Percentiles rank a stretch among this genome's conserved stretches.
phyloP scores from a whole-genome alignment of 35 echinoderm and acorn worm genomes.

The Ophiothrix spiculata region DNA sequence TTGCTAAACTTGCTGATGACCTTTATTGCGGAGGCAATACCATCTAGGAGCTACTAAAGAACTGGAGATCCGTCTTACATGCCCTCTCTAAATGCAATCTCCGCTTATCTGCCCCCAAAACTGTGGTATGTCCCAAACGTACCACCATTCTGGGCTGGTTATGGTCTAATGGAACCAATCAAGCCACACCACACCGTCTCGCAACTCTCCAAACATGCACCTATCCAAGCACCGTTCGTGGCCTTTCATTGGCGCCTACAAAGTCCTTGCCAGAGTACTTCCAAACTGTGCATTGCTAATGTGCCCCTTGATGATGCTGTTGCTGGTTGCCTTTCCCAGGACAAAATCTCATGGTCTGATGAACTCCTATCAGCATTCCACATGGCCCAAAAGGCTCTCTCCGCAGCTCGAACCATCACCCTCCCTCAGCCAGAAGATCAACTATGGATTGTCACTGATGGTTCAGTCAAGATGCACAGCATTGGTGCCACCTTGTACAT shows the following conservation, averaged over 20 bases:
- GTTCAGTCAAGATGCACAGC: conserved; percentile 17
- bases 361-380: conserved; percentile 20
- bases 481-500: conserved; percentile 32
- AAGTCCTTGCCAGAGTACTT: conserved; percentile 47
- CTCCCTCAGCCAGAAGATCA: conserved; percentile 38
- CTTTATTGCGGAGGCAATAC: conserved; percentile 58
- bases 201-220: conserved; percentile 27
- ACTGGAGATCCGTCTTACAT: conserved; percentile 29
- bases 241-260: conserved; percentile 54
- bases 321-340: conserved; percentile 29
- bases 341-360: conserved; percentile 45
- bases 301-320: conserved; percentile 48
- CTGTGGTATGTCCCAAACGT: conserved; percentile 40
- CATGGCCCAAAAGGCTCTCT: conserved; percentile 16
- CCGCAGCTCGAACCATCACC: conserved; percentile 24
- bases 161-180: too few relatives aligned
- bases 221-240: conserved; percentile 27
- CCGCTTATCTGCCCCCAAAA: too few relatives aligned
- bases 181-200: too few relatives aligned
- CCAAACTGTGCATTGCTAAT: conserved; percentile 7
- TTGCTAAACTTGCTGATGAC: conserved; percentile 58
- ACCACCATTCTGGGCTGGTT: conserved; percentile 59
- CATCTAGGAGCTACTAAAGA: conserved; percentile 24
- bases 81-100: conserved; percentile 21
- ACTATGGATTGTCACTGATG: conserved; percentile 54